A percentile compares a stretch with the other conserved stretches of the same genome.
Conservation (phyloP, 2,113 vertebrate genomes). For the Mus spicilegus region DNA sequence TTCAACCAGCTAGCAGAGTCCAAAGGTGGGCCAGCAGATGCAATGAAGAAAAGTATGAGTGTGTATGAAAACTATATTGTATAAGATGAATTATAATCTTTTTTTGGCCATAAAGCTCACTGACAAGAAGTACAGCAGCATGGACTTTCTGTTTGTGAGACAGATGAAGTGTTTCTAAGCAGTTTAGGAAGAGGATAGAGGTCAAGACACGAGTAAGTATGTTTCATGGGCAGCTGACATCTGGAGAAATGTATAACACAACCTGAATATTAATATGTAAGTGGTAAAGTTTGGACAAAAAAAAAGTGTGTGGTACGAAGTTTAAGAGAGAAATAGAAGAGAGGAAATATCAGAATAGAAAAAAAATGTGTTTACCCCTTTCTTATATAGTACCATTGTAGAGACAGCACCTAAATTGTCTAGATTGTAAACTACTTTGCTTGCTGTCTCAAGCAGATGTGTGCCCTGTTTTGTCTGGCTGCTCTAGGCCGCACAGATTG, state of each 20-base stretch:
- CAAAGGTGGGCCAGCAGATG: not conserved
- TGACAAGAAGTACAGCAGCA: not conserved
- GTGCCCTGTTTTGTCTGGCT: not conserved
- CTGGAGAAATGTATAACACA: not conserved
- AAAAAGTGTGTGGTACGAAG: too few species aligned
- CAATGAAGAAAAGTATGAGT: not conserved
- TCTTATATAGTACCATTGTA: not conserved
- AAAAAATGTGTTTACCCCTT: not conserved
- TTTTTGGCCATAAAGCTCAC: not conserved
- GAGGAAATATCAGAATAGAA: not conserved
- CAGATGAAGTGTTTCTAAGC: not conserved
- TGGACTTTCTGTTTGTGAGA: too few species aligned
- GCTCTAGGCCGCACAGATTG: accelerated
- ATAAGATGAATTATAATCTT: not conserved
- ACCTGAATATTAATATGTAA: too few species aligned
- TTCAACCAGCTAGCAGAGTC: not conserved
- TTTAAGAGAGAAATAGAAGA: not conserved
- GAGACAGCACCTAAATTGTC: not conserved
- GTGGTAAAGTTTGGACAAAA: not conserved
- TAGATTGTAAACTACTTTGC: not conserved
- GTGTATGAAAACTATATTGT: not conserved
- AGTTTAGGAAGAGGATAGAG: not conserved
- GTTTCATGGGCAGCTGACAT: too few species aligned
- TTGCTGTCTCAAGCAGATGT: accelerated
- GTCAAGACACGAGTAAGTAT: not conserved